phyloP scores from a whole-genome alignment of 2,888 invertebrate species.

The Cecidostiba fungosa region DNA sequence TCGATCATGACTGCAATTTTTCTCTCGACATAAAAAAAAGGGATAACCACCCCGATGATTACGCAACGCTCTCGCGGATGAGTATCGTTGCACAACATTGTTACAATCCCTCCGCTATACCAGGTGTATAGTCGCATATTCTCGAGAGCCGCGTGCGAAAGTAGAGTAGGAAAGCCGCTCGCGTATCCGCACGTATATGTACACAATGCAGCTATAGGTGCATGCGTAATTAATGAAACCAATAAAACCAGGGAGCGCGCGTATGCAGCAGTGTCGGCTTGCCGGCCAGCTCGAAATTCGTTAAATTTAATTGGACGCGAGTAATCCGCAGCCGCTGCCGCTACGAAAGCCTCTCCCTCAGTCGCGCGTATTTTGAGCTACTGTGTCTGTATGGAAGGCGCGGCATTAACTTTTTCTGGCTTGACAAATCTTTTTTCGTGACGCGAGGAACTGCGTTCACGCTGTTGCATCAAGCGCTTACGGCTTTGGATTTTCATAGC shows the following conservation, averaged over 20 bases:
- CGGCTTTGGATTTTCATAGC: constrained; percentile 22
- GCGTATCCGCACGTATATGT: neutral
- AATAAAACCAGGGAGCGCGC: constrained; percentile 72
- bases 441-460: neutral
- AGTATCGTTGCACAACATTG: constrained; percentile 16
- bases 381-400: neutral
- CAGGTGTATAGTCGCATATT: neutral
- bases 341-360: neutral
- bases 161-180: neutral
- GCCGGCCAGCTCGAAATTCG: constrained; percentile 72
- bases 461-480: constrained; percentile 23
- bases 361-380: neutral
- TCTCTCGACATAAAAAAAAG: too few relatives aligned
- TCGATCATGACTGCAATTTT: too few relatives aligned
- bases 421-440: constrained; percentile 28
- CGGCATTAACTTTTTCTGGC: constrained; percentile 38
- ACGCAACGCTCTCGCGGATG: neutral
- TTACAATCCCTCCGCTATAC: neutral
- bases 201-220: constrained; percentile 58
- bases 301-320: constrained; percentile 79
- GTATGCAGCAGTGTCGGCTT: neutral
- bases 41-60: too few relatives aligned
- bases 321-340: constrained; percentile 69
- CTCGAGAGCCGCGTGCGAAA: neutral
- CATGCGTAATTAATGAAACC: constrained; percentile 79